Conservation (phyloP, 2,113 vertebrate species). For the Serinus canaria region DNA sequence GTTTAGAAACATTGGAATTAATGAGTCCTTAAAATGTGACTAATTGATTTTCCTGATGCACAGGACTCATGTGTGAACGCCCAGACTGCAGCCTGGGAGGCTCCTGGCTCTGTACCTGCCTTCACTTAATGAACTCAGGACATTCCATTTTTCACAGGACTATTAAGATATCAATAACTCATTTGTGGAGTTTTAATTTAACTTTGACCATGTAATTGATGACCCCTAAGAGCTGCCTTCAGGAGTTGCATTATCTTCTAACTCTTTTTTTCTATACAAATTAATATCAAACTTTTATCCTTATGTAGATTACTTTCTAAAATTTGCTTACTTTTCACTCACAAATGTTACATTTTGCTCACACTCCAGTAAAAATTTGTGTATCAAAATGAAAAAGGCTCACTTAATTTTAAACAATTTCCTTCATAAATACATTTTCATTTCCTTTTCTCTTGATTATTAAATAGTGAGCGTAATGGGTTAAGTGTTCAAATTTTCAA, state of each 20-base stretch:
- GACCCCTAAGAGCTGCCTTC: not conserved
- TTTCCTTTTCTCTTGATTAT: not conserved
- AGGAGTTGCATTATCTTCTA: not conserved
- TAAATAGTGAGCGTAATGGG: not conserved
- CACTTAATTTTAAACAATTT: not conserved
- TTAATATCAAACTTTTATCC: not conserved
- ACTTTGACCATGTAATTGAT: not conserved
- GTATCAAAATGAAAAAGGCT: not conserved
- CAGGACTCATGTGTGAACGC: not conserved
- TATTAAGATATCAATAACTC: constrained; percentile 1
- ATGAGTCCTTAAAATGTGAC: not conserved
- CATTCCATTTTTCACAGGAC: not conserved
- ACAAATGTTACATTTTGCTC: not conserved
- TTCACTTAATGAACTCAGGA: not conserved
- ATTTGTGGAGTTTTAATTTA: not conserved
- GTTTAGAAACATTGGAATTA: not conserved
- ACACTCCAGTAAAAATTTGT: not conserved
- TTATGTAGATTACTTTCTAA: not conserved
- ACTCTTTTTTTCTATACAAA: not conserved
- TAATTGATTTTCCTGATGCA: not conserved
- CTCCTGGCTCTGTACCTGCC: not conserved
- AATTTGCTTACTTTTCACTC: not conserved
- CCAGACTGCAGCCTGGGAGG: not conserved
- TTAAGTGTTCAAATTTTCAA: not conserved
- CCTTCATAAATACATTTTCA: not conserved